Evolutionary conservation across 2,797 vertebrate species (phyloP).

Genomic region (Pseudochaenichthys georgianus): DNA sequence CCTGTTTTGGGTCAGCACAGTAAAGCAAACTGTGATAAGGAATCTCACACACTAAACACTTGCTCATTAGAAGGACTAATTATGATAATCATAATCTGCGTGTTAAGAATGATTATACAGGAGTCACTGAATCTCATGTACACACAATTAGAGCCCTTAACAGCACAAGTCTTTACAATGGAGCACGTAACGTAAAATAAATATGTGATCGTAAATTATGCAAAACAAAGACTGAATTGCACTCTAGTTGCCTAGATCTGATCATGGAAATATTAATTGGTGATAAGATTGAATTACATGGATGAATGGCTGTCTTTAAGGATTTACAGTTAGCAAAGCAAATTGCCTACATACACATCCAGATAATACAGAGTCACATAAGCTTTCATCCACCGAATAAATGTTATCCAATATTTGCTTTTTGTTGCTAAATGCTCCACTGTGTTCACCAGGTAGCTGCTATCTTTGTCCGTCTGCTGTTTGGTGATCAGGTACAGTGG

Average conservation of each 20-base stretch:
- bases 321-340: background rate
- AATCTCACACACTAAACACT: too few relatives aligned
- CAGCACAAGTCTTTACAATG: background rate
- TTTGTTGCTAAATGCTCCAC: background rate
- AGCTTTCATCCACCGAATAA: background rate
- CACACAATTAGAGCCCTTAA: background rate
- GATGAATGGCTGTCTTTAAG: conserved; percentile 23
- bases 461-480: background rate
- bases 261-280: conserved; percentile 32
- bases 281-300: conserved; percentile 49
- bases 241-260: conserved; percentile 7
- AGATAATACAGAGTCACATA: background rate
- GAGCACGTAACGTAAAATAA: conserved; percentile 5
- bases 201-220: conserved; percentile 17
- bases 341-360: background rate
- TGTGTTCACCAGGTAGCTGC: background rate
- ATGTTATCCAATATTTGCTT: background rate
- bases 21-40: too few relatives aligned
- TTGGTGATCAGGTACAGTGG: background rate
- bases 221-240: conserved; percentile 18
- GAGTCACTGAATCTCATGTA: background rate
- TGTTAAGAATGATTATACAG: conserved; percentile 8
- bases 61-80: too few relatives aligned
- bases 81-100: background rate
- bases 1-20: too few relatives aligned